Percentiles rank a stretch among this genome's conserved stretches.
Evolutionary conservation across 2,113 vertebrate species (phyloP).

Genomic region (Zosterops japonicus): DNA sequence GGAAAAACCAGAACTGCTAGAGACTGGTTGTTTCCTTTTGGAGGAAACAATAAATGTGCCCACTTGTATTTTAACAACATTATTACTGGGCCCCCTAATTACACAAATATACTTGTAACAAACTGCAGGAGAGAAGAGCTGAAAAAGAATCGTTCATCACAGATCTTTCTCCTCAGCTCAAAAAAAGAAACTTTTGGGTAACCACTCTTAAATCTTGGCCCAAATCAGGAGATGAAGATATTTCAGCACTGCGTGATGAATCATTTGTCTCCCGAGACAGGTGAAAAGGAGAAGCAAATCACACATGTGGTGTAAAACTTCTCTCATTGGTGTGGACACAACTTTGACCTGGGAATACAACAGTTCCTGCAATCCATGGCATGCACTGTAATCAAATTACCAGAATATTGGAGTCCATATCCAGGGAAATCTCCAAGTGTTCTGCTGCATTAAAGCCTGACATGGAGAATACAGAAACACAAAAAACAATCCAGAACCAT

Average conservation of each 20-base stretch:
- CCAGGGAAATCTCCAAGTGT: not conserved
- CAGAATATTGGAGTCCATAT: not conserved
- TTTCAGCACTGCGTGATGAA: not conserved
- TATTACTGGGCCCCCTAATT: conserved; percentile 74
- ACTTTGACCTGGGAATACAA: not conserved
- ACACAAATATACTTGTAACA: conserved; percentile 75
- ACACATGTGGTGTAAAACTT: not conserved
- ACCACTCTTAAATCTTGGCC: not conserved
- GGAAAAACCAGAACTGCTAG: conserved; percentile 74
- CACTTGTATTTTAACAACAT: conserved; percentile 78
- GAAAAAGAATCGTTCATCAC: not conserved
- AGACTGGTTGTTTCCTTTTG: conserved; percentile 85
- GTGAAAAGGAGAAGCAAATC: conserved; percentile 28
- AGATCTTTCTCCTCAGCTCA: not conserved
- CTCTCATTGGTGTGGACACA: not conserved
- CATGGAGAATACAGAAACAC: not conserved
- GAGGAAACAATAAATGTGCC: conserved; percentile 90
- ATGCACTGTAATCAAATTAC: not conserved
- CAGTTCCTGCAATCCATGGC: not conserved
- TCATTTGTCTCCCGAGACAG: conserved; percentile 14
- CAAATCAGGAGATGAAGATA: not conserved
- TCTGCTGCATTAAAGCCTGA: not conserved
- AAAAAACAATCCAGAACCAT: not conserved
- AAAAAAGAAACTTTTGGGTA: not conserved
- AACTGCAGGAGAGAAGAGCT: conserved; percentile 34